Base-by-base conservation (phyloP, 2,888 invertebrate genomes). In the Sicus ferrugineus region DNA sequence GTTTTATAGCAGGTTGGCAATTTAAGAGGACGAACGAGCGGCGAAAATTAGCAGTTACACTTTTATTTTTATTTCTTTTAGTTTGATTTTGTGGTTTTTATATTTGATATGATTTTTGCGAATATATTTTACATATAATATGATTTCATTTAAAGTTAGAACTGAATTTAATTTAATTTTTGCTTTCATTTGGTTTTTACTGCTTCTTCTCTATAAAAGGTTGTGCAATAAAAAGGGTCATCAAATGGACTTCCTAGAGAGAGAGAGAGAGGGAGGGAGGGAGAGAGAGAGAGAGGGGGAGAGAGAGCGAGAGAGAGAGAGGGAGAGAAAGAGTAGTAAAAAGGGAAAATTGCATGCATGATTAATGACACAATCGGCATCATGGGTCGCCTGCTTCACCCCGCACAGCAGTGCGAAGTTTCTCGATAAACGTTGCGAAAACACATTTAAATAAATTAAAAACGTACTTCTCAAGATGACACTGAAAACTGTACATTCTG, bases 261-360 rank as follows among this genome's bases (percentile, higher is more conserved):
- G 38, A 38, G 19, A 16, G 28, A 23, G 28, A 28, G 28, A 11
- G 11, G 28, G 26, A 2, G 1, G 1, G 3, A 23, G 26, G 28
- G 28, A 31, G 34, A 7, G 21, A 30, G 11, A 14, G 42, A 34
- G 14, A n/a, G n/a, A n/a, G n/a, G n/a, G n/a, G n/a, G n/a, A n/a
- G n/a, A n/a, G n/a, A n/a, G n/a, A n/a, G n/a, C n/a, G n/a, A n/a
- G n/a, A n/a, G n/a, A n/a, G n/a, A n/a, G n/a, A n/a, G n/a, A n/a
- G n/a, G n/a, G n/a, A 42, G 1, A 0, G 23, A 9, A 61, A 34
- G 26, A 46, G 58, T 9, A n/a, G 14, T 31, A 48, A 46, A 56
- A 67, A 70, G 70, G 73, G 70, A 74, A 72, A 78, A 74, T 75
- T 76, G 74, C 78, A 77, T 79, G 77, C 76, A 78, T 78, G 78